Evolutionary conservation across 1,140 invertebrate species (phyloP), one percentile per base, ranked within the genome.

Genomic region (Calliopsis andreniformis): DNA sequence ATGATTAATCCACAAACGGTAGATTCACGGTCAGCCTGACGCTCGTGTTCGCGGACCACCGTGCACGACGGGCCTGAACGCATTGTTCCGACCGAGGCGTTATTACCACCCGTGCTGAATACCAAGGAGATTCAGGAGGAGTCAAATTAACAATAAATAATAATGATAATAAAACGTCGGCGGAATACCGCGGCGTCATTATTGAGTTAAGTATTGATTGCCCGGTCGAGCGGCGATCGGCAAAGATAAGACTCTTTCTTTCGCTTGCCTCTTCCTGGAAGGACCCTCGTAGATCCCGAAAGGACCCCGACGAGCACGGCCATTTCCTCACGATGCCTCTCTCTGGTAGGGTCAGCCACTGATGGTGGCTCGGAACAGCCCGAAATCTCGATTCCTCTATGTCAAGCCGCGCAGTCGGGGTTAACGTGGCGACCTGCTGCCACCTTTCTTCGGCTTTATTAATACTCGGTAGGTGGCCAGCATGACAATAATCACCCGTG

Each of bases 171-270:
- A 85, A 86, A 88, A 86, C 79, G 81, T 78, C 83, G 10, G 66
- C 58, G 18, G 80, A 82, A 79, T 78, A 73, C 80, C 69, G 69
- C 77, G 79, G 79, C 73, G 81, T 88, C 82, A 84, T 88, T 89
- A 88, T 88, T 84, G 82, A 87, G 78, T 59, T 76, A 79, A 80
- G 84, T 88, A 88, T 89, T 85, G 88, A 88, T 87, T 82, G 83
- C 80, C 39, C 71, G 79, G 59, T 43, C 58, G 58, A 56, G 47
- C 68, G 67, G 77, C 63, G 87, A 87, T 88, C 76, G 78, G 76
- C 49, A 61, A 64, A 64, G 82, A 89, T 87, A 87, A 88, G 59
- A 59, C 39, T 77, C 51, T 58, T 56, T 80, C 79, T 71, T 58
- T 68, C 73, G 62, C 42, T 75, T 47, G 73, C 76, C 62, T 72